Evolutionary conservation across 2,113 vertebrate genomes (phyloP), one percentile per base, ranked within the genome.

Genomic region (Oryzias curvinotus): DNA sequence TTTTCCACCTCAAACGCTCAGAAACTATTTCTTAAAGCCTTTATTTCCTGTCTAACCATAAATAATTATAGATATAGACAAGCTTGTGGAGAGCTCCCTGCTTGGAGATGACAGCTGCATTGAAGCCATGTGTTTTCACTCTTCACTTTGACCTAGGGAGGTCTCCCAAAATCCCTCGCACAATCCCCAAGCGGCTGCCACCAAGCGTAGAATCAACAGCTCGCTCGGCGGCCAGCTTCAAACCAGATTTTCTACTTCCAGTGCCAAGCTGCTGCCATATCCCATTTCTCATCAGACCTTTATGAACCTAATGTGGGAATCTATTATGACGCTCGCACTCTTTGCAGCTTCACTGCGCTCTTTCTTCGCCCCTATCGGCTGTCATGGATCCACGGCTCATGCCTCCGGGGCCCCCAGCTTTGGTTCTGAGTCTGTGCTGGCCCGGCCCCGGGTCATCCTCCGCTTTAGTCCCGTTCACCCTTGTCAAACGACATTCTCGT

Each of bases 301-400:
- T 68, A 90, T 77, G 66, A 74, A 65, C 64, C 59, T 73, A 75
- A 85, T 83, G 78, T 87, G 75, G 78, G 72, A 90, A 89, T 87
- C 79, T 73, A 84, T 88, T 82, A 77, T 75, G 81, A 75, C 88
- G 81, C 70, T 62, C 36, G 14, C 18, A 15, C 66, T 56, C 60
- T 65, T 68, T 57, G 56, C 56, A 15, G 59, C 57, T 67, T 83
- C 65, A 1, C 62, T 67, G 59, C 48, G 56, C 64, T 77, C 70
- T 75, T 74, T 59, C 58, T 64, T 56, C 17, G 5, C 30, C 42
- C 59, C 41, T 41, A 36, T 55, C 25, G 14, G 46, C 62, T 62
- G 62, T 74, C 77, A 65, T 52, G 59, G 26, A 63, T 55, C 49
- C 57, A n/a, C 52, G 62, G 59, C 26, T 5, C 51, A 26, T 62